Base-by-base conservation (phyloP, 2,113 vertebrate species). In the Cavia aperea region DNA sequence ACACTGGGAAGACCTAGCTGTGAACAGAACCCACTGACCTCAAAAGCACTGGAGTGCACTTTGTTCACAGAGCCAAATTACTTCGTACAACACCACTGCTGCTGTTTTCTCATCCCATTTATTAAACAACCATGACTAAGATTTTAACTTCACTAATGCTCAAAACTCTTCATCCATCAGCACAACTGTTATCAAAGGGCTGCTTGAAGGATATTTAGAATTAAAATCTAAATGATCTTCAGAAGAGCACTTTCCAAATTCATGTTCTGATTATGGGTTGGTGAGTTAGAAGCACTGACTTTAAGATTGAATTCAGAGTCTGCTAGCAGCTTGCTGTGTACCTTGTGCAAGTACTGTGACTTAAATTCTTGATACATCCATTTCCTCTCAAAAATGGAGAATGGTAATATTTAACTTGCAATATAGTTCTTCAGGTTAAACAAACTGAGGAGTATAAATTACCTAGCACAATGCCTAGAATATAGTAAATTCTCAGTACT, bases 371-470 rank as follows among this genome's bases (percentile, higher is more conserved):
- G 1, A 7, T 51, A 56, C 26, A 31, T 90, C 21, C 13, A 26
- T n/a, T 65, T 93, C 65, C 49, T 89, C 43, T 65, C 82, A 88
- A 2, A 85, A 81, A 46, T 89, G 54, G 3, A 65, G 29, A 81
- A 60, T 73, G 13, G 46, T 77, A 65, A 87, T 92, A 81, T 79
- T 84, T 75, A 86, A 60, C 21, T 72, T 10, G 43, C 4, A 77
- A 3, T 9, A 51, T 1, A 8, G 5, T 26, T 92, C 60, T 68
- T 13, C 21, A 90, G 19, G 31, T 78, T 85, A 92, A 93, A 36
- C 26, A 54, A 94, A 68, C 46, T 56, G 81, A 93, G 19, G 39
- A n/a, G 90, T 83, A 73, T 46, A 65, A 89, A 86, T 60, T 84
- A 72, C 51, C 19, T n/a, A 62, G 5, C 39, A 60, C 7, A 96